phyloP scores from a whole-genome alignment of 2,113 vertebrate species.

The Trogon surrucura region DNA sequence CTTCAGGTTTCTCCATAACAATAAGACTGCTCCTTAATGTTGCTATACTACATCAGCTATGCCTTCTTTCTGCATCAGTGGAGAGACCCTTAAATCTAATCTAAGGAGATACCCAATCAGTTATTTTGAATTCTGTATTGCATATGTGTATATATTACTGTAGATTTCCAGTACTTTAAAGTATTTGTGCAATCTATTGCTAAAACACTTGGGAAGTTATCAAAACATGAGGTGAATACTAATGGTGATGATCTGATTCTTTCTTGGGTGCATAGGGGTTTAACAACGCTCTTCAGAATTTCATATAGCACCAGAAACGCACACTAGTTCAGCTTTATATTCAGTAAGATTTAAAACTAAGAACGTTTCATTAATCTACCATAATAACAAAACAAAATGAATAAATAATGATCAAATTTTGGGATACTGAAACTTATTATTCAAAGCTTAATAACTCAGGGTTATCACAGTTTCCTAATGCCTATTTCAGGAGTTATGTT shows the following conservation, averaged over 20 bases:
- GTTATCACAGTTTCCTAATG: neutral
- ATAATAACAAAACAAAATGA: neutral
- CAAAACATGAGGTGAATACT: constrained; percentile 61
- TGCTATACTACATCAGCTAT: neutral
- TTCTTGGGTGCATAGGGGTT: constrained; percentile 29
- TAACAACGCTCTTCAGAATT: constrained; percentile 53
- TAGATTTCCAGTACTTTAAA: constrained; percentile 30
- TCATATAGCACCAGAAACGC: constrained; percentile 6
- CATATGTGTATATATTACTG: neutral
- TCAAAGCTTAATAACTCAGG: neutral
- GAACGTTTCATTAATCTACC: constrained; percentile 24
- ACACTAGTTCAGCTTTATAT: constrained; percentile 42
- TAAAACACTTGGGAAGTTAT: constrained; percentile 58
- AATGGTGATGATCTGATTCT: constrained; percentile 62
- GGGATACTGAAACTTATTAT: neutral
- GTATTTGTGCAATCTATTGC: constrained; percentile 54
- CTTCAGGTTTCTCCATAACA: constrained; percentile 24
- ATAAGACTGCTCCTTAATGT: neutral
- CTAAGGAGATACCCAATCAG: neutral
- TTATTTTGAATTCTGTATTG: constrained; percentile 31
- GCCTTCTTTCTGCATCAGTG: constrained; percentile 25
- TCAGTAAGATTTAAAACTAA: constrained; percentile 26
- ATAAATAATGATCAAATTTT: constrained; percentile 1
- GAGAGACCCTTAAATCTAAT: constrained; percentile 44
- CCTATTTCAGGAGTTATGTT: neutral